Evolutionary conservation across 2,888 invertebrate species (phyloP).

Genomic region (Tipula vernalis): DNA sequence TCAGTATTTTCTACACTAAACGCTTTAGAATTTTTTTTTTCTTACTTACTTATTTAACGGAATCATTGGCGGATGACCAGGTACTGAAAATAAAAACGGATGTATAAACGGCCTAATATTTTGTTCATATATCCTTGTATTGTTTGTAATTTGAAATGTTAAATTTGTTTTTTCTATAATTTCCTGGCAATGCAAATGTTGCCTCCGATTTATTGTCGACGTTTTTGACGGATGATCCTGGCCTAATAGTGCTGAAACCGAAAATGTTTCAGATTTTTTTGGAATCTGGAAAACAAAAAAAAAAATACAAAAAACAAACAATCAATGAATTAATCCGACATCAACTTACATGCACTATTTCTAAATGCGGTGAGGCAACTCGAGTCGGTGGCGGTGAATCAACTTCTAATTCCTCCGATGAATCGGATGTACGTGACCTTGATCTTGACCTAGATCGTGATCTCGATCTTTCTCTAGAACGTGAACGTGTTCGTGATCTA

Average conservation of each 20-base stretch:
- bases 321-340: no score
- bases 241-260: slow-evolving; percentile 67
- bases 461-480: slow-evolving; percentile 29
- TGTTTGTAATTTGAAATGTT: slow-evolving; percentile 20
- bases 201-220: slow-evolving; percentile 18
- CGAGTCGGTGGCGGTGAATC: slow-evolving; percentile 54
- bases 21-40: no score
- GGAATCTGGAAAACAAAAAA: slow-evolving; percentile 18
- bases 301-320: background rate
- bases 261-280: slow-evolving; percentile 71
- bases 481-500: slow-evolving; percentile 11
- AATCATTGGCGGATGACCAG: slow-evolving; percentile 31
- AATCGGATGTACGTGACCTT: slow-evolving; percentile 37
- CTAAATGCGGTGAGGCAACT: slow-evolving; percentile 16
- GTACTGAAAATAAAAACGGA: slow-evolving; percentile 34
- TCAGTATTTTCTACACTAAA: no score
- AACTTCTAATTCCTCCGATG: slow-evolving; percentile 62
- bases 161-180: background rate
- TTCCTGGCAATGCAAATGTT: background rate
- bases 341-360: background rate
- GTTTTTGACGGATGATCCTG: slow-evolving; percentile 56
- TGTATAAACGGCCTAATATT: slow-evolving; percentile 32
- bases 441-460: slow-evolving; percentile 28
- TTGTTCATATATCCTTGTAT: slow-evolving; percentile 32
- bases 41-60: slow-evolving; percentile 23